A percentile compares a stretch with the other conserved stretches of the same genome.
phyloP scores from a whole-genome alignment of 2,113 vertebrate species.

The Archocentrus centrarchus region DNA sequence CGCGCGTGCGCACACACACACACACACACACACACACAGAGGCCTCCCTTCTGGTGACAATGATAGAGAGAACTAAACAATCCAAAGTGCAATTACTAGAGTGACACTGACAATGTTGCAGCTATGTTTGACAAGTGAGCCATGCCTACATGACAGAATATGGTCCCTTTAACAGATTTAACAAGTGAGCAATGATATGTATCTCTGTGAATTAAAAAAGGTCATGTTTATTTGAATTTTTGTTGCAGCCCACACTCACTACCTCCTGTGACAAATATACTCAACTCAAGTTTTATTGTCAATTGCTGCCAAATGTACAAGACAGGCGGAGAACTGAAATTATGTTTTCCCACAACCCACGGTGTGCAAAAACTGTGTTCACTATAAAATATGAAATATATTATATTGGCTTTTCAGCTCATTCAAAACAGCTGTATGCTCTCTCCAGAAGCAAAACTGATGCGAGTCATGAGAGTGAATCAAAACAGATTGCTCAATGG shows the following conservation, averaged over 20 bases:
- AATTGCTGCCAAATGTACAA: too few relatives aligned
- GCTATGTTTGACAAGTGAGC: neutral
- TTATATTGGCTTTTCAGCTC: neutral
- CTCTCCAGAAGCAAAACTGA: neutral
- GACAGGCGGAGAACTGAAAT: too few relatives aligned
- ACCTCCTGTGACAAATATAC: neutral
- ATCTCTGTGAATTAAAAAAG: neutral
- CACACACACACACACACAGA: too few relatives aligned
- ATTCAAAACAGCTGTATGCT: neutral
- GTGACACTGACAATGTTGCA: neutral
- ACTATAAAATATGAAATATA: too few relatives aligned
- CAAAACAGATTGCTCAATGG: neutral
- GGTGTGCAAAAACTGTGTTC: too few relatives aligned
- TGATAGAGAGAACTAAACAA: neutral
- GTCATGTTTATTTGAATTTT: neutral
- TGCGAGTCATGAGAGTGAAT: neutral
- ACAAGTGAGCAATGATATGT: neutral
- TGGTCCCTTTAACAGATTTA: neutral
- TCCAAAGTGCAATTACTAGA: neutral
- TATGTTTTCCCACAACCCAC: too few relatives aligned
- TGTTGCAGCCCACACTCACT: slow-evolving; percentile 3
- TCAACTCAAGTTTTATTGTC: too few relatives aligned
- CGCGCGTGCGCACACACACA: neutral
- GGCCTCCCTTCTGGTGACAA: neutral
- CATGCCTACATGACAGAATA: neutral